Conservation (phyloP, 2,797 vertebrate genomes). For the Tokudaia muenninki region DNA sequence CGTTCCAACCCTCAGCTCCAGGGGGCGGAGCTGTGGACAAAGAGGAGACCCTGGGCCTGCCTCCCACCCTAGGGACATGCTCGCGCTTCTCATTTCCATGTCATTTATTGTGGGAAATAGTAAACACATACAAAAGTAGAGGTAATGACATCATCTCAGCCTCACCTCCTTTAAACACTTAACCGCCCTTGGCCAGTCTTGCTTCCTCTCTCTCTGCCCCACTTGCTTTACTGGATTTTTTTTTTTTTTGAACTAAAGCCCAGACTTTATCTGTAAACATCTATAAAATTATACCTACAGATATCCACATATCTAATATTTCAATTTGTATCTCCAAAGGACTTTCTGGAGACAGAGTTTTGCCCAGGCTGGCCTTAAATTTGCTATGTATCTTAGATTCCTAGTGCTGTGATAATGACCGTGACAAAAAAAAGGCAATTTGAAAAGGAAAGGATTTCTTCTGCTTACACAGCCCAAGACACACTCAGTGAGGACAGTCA, state of each 20-base stretch:
- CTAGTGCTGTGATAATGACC: neutral
- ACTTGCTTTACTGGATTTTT: slow-evolving; percentile 15
- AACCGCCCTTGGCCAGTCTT: neutral
- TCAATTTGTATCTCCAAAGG: neutral
- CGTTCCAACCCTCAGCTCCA: neutral
- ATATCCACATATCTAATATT: neutral
- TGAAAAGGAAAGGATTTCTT: neutral
- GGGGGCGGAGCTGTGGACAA: neutral
- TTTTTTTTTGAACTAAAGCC: slow-evolving; percentile 48
- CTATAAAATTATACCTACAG: slow-evolving; percentile 15
- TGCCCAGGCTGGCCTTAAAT: neutral
- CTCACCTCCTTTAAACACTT: slow-evolving; percentile 49
- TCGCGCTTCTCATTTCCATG: neutral
- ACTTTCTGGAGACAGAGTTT: neutral
- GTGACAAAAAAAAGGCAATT: too few relatives aligned
- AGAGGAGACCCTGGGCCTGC: neutral
- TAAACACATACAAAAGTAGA: slow-evolving; percentile 11
- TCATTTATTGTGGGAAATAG: slow-evolving; percentile 50
- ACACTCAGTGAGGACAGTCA: neutral
- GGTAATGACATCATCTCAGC: slow-evolving; percentile 58
- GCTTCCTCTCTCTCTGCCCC: slow-evolving; percentile 34
- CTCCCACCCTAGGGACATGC: neutral
- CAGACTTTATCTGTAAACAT: slow-evolving; percentile 64
- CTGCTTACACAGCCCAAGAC: too few relatives aligned
- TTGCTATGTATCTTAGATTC: neutral